Conservation (phyloP, 37 sponge, comb jelly and placozoan species). For the Mnemiopsis leidyi region DNA sequence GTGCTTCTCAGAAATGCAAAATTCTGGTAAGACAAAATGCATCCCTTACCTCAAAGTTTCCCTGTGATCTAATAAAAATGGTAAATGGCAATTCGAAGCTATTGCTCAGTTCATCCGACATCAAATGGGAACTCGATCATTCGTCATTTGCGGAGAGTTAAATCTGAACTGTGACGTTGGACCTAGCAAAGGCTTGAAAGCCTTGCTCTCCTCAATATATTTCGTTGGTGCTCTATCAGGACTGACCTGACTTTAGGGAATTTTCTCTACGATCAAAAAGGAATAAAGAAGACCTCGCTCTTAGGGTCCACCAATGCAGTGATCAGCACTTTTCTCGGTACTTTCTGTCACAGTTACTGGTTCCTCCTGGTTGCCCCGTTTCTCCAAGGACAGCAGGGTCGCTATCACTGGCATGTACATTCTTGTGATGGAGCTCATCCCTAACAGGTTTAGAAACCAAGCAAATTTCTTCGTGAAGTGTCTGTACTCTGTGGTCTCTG, state of each 20-base stretch:
- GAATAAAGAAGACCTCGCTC: background rate
- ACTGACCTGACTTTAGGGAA: background rate
- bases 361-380: background rate
- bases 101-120: too few relatives aligned
- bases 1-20: too few relatives aligned
- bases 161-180: background rate
- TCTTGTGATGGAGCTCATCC: background rate
- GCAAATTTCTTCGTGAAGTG: background rate
- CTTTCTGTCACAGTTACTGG: background rate
- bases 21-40: too few relatives aligned
- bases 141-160: too few relatives aligned
- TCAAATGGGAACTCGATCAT: too few relatives aligned
- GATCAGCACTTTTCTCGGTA: background rate
- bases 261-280: background rate
- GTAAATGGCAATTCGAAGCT: too few relatives aligned
- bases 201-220: conserved; percentile 14
- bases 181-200: background rate
- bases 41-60: too few relatives aligned
- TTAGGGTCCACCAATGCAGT: background rate
- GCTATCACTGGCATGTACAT: conserved; percentile 8
- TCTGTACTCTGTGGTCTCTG: conserved; percentile 22
- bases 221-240: conserved; percentile 7
- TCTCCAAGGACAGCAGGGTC: background rate
- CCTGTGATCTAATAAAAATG: too few relatives aligned
- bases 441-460: background rate